Evolutionary conservation across 2,113 vertebrate genomes (phyloP).

Genomic region (Pionites leucogaster): DNA sequence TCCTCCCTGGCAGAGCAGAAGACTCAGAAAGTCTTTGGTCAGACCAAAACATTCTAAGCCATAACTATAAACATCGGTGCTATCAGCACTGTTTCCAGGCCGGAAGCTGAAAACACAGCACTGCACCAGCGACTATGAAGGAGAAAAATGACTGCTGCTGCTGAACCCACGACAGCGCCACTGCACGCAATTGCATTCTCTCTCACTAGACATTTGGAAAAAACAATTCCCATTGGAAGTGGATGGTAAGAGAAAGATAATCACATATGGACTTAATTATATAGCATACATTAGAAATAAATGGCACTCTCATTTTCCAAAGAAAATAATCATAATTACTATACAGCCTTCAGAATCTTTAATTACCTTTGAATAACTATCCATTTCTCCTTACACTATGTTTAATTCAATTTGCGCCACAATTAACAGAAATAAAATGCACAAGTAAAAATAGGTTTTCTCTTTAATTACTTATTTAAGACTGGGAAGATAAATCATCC

Average conservation of each 20-base stretch:
- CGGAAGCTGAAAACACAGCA: no score
- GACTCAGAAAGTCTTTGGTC: no score
- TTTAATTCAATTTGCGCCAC: conserved; percentile 36
- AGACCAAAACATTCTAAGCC: no score
- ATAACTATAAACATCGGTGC: no score
- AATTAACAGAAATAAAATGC: conserved; percentile 32
- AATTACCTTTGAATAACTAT: conserved; percentile 65
- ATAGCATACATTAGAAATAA: conserved; percentile 55
- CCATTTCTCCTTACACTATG: not conserved
- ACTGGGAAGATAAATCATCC: not conserved
- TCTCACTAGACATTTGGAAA: not conserved
- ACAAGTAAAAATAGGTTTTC: conserved; percentile 19
- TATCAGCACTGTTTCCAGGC: no score
- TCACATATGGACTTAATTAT: conserved; percentile 56
- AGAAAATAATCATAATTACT: conserved; percentile 68
- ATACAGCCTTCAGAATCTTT: conserved; percentile 40
- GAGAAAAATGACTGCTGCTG: no score
- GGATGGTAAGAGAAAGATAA: conserved; percentile 42
- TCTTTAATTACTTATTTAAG: conserved; percentile 28
- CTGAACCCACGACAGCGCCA: not conserved
- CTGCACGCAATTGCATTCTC: not conserved
- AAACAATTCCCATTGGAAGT: conserved; percentile 13
- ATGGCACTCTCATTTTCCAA: conserved; percentile 40
- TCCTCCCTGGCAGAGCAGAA: no score
- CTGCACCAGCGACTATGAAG: no score